Conservation (phyloP, 2,888 invertebrate species). For the Eristalis arbustorum region DNA sequence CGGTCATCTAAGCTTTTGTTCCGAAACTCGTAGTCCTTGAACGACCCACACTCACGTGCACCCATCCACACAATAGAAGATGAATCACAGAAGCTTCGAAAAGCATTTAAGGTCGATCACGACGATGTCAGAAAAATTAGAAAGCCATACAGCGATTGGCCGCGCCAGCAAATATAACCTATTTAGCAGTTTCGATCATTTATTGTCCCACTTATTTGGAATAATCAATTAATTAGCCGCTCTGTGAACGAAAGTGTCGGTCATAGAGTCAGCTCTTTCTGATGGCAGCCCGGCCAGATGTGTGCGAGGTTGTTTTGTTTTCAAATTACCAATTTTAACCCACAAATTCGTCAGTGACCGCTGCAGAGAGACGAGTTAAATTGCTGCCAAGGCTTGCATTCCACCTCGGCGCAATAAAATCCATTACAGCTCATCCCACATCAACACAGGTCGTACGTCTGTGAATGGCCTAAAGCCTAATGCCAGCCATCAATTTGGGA, state of each 20-base stretch:
- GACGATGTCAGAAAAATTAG: neutral
- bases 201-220: neutral
- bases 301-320: neutral
- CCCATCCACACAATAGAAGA: neutral
- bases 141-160: neutral
- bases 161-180: neutral
- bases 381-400: neutral
- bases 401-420: neutral
- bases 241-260: neutral
- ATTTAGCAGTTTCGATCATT: neutral
- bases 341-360: neutral
- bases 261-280: neutral
- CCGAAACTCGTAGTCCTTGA: neutral
- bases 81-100: neutral
- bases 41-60: neutral
- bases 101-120: neutral
- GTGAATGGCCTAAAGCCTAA: conserved; percentile 20
- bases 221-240: neutral
- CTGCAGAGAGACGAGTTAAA: neutral
- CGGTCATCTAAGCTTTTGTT: neutral
- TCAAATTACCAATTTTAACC: neutral
- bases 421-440: neutral
- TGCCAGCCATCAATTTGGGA: conserved; percentile 37
- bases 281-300: neutral
- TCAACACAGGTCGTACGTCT: neutral